phyloP scores from a whole-genome alignment of 2,797 vertebrate genomes.

The Lophius americanus region DNA sequence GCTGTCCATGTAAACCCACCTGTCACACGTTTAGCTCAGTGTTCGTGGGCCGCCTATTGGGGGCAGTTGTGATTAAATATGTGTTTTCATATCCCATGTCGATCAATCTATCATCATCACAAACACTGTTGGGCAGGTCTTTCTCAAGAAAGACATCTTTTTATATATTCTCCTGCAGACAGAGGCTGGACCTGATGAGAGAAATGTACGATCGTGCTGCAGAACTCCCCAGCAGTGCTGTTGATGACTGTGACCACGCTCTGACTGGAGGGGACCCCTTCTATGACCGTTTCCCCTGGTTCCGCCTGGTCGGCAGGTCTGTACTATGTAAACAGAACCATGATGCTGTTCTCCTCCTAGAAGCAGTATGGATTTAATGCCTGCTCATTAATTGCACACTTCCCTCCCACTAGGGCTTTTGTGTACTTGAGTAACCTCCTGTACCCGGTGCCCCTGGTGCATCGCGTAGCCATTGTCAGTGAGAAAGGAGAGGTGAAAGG shows the following conservation, averaged over 20 bases:
- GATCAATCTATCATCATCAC: not conserved
- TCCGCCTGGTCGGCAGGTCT: constrained; percentile 97
- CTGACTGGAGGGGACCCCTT: constrained; percentile 96
- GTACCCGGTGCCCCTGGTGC: constrained; percentile 95
- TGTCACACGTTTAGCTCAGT: too few relatives aligned
- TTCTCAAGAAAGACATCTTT: not conserved
- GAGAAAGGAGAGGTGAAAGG: constrained; percentile 98
- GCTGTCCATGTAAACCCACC: too few relatives aligned
- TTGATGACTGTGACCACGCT: constrained; percentile 94
- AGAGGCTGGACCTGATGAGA: constrained; percentile 95
- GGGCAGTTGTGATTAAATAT: too few relatives aligned
- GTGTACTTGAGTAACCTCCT: constrained; percentile 98
- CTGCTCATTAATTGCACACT: not conserved
- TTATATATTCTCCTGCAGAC: constrained; percentile 76
- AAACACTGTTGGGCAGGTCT: not conserved
- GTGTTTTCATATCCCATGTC: not conserved
- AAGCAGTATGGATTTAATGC: not conserved
- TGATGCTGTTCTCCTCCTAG: not conserved
- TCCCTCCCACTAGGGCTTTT: constrained; percentile 86
- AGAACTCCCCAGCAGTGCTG: constrained; percentile 92
- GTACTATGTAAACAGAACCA: constrained; percentile 29
- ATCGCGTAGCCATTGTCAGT: constrained; percentile 95
- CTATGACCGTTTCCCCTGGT: constrained; percentile 99
- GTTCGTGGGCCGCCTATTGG: too few relatives aligned
- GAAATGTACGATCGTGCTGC: constrained; percentile 98